Evolutionary conservation across 1,140 invertebrate species (phyloP).

Genomic region (Lamellibrachia luymesi): DNA sequence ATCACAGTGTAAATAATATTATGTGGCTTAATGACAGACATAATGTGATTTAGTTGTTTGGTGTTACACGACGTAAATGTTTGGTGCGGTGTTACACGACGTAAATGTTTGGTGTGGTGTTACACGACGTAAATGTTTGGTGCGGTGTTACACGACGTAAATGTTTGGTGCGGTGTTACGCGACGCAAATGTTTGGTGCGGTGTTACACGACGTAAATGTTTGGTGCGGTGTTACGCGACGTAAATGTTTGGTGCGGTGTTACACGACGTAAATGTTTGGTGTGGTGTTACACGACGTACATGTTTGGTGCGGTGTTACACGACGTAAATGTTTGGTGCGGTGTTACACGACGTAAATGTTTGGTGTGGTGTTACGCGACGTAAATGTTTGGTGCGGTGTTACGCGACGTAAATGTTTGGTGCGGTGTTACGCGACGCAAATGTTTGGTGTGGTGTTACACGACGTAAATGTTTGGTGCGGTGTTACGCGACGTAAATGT

Average conservation of each 20-base stretch:
- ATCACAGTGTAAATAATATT: too few species aligned
- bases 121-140: background rate
- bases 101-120: background rate
- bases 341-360: background rate
- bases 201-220: background rate
- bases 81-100: background rate
- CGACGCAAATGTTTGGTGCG: background rate
- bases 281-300: background rate
- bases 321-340: background rate
- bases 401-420: background rate
- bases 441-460: background rate
- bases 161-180: background rate
- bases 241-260: background rate
- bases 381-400: too few species aligned
- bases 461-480: background rate
- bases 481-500: background rate
- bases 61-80: background rate
- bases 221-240: too few species aligned
- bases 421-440: background rate
- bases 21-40: too few species aligned
- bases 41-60: too few species aligned
- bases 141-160: too few species aligned
- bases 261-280: background rate
- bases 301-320: too few species aligned
- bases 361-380: background rate